Evolutionary conservation across 2,888 invertebrate genomes (phyloP).

Genomic region (Ichneumoninae sp.): DNA sequence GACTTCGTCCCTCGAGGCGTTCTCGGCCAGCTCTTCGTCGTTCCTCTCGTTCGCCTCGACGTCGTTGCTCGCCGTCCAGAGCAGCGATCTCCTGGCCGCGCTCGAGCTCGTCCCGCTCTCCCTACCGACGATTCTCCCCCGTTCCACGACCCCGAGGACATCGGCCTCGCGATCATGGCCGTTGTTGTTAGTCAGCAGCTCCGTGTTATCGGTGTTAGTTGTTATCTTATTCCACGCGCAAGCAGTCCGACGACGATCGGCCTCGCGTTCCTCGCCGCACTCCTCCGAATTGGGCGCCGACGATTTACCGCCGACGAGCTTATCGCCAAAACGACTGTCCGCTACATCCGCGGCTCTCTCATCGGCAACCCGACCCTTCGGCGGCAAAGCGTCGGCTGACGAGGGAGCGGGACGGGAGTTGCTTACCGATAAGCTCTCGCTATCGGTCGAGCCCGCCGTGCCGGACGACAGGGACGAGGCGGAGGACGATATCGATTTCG

Average conservation of each 20-base stretch:
- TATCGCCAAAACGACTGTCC: neutral
- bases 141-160: conserved; percentile 51
- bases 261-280: conserved; percentile 67
- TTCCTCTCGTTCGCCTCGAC: conserved; percentile 54
- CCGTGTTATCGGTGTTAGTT: conserved; percentile 80
- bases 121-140: conserved; percentile 32
- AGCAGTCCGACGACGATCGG: conserved; percentile 66
- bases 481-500: neutral
- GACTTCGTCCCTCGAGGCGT: neutral
- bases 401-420: too few species aligned
- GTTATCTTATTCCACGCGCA: conserved; percentile 76
- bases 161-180: conserved; percentile 72
- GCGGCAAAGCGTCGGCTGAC: too few species aligned
- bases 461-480: neutral
- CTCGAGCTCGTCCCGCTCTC: neutral
- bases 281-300: conserved; percentile 33
- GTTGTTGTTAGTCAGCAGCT: conserved; percentile 79
- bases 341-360: neutral
- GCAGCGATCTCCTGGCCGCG: conserved; percentile 38
- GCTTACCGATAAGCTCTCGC: neutral
- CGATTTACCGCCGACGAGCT: conserved; percentile 5
- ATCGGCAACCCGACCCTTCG: too few species aligned
- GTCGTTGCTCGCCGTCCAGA: conserved; percentile 48
- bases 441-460: neutral
- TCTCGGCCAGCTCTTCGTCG: conserved; percentile 28